These are phyloP conservation scores for Aphis gossypii DNA, from an alignment of 1,140 invertebrate genomes.

Conservation along the genomic window DNA sequence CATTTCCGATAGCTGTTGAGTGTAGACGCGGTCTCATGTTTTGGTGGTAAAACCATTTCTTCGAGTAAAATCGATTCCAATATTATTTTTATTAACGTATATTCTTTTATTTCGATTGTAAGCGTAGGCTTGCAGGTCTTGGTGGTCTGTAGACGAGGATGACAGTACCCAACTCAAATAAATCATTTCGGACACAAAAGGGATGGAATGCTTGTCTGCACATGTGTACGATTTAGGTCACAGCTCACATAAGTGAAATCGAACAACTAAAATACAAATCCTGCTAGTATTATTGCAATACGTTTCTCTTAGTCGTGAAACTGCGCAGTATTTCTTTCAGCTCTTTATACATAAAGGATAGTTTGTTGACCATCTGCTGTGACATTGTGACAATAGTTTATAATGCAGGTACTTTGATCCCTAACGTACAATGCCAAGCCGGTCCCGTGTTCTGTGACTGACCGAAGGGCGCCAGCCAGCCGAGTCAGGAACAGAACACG, in stretches of 20 bases:
- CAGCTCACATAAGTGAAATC: background rate
- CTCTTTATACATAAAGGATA: no score
- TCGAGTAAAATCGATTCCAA: background rate
- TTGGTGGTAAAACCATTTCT: no score
- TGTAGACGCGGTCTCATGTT: no score
- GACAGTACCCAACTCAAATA: background rate
- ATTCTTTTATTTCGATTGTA: background rate
- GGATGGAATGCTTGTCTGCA: no score
- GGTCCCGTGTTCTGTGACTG: no score
- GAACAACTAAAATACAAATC: background rate
- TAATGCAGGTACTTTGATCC: no score
- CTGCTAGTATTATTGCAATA: background rate
- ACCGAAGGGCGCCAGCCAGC: no score
- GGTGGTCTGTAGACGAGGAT: background rate
- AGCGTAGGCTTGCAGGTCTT: background rate
- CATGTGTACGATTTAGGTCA: background rate
- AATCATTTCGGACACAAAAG: background rate
- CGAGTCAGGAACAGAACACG: no score
- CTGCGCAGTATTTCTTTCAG: no score
- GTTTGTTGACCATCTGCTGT: no score
- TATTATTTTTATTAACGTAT: background rate
- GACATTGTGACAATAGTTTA: background rate
- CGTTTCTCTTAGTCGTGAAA: background rate
- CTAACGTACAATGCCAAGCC: no score
- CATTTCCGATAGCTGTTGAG: background rate